Evolutionary conservation across 2,888 invertebrate genomes (phyloP), one percentile per base, ranked within the genome.

Genomic region (Cenopis cana): DNA sequence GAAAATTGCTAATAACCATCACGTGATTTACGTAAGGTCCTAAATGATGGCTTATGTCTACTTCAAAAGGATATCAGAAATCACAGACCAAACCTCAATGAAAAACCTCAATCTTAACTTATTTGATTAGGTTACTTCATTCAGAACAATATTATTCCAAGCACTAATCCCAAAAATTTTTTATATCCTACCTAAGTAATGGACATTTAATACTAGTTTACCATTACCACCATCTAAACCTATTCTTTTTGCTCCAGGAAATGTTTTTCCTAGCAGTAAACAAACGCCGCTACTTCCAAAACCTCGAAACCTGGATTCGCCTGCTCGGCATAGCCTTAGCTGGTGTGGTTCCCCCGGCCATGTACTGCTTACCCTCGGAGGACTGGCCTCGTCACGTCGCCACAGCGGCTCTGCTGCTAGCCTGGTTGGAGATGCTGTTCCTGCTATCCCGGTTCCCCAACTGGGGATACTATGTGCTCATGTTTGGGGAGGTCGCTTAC

Each of bases 341-440:
- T 0, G 81, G 89, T 0, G 85, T 93, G 18, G 80, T 94, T 0
- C 91, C 94, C 0, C 84, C 85, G n/a, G 80, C 89, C 0, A 81
- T 93, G 0, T 73, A 84, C 1, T 74, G 81, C 0, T 74, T 79
- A 67, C 68, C 80, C 0, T 73, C 81, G 0, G 76, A 81, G 0
- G 90, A 89, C 57, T 93, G 94, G 94, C 87, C 90, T 0, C 81
- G 94, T 4, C 93, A 94, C 74, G 84, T 94, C 0, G 94, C 94
- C 0, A 94, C 95, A 0, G 74, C 94, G 5, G 93, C 94, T 0
- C 76, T 94, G 24, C 88, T 95, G 14, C 79, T 94, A 4, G 89
- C 94, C 0, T 95, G 95, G 95, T 77, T 94, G n/a, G 94, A 95
- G 75, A 87, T 95, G 78, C 94, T 95, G 90, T 94, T 95, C 72